phyloP scores from a whole-genome alignment of 2,113 vertebrate genomes.

The Peromyscus californicus region DNA sequence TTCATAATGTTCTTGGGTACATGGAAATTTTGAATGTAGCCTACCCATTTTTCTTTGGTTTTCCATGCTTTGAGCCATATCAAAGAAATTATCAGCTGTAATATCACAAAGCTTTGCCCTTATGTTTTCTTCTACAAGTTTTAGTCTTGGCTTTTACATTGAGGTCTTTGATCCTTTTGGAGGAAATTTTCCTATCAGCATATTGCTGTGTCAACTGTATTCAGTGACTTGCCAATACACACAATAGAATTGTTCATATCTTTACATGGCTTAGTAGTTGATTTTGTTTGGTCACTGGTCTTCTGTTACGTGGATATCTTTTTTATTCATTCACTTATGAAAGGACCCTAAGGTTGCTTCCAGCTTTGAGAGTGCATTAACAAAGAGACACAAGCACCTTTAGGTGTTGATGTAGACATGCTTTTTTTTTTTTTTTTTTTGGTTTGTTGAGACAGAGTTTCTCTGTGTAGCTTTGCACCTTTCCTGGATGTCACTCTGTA shows the following conservation, averaged over 20 bases:
- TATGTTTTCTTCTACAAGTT: background rate
- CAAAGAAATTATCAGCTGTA: background rate
- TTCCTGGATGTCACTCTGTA: too few species aligned
- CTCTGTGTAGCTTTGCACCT: too few species aligned
- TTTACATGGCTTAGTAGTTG: background rate
- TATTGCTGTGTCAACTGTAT: background rate
- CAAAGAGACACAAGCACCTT: background rate
- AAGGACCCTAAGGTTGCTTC: background rate
- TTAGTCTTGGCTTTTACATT: background rate
- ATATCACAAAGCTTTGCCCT: background rate
- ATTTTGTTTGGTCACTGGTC: background rate
- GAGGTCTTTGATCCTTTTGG: background rate
- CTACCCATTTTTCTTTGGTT: background rate
- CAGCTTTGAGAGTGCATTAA: background rate
- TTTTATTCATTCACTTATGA: background rate
- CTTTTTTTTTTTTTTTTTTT: too few species aligned
- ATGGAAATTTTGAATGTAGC: background rate
- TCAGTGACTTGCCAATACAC: background rate
- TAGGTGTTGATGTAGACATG: background rate
- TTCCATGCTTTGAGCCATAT: background rate
- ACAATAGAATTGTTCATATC: background rate
- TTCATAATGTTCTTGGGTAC: background rate
- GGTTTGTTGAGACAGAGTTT: too few species aligned
- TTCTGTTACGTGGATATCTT: background rate
- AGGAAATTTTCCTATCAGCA: background rate